Conservation (phyloP, 2,113 vertebrate species). For the Peucedramus taeniatus region DNA sequence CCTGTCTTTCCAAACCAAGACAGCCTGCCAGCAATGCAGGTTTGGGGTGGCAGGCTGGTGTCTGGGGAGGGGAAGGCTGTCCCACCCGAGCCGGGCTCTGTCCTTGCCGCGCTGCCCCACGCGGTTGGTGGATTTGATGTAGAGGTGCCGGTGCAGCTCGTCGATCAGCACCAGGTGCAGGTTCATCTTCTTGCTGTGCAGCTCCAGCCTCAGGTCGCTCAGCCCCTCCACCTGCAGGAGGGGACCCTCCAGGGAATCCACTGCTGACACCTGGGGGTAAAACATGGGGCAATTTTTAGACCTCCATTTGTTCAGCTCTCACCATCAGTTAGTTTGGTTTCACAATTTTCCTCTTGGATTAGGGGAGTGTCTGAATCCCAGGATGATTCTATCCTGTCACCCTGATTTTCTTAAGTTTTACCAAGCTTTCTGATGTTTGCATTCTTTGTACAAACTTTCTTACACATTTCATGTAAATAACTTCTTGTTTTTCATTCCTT, state of each 20-base stretch:
- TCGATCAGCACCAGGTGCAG: slow-evolving; percentile 95
- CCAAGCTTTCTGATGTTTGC: too few relatives aligned
- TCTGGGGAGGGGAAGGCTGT: fast-evolving
- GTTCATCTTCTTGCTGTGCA: slow-evolving; percentile 98
- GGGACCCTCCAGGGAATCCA: slow-evolving; percentile 89
- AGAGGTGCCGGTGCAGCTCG: slow-evolving; percentile 93
- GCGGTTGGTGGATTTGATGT: slow-evolving; percentile 93
- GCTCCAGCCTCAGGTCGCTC: slow-evolving; percentile 91
- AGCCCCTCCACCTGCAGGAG: slow-evolving; percentile 94
- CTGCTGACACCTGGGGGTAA: slow-evolving; percentile 85
- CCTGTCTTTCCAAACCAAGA: neutral
- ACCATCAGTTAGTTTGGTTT: fast-evolving
- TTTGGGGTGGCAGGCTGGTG: neutral
- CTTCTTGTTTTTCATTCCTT: too few relatives aligned
- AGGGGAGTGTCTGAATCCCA: neutral
- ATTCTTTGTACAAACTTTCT: too few relatives aligned
- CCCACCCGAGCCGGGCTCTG: slow-evolving; percentile 71
- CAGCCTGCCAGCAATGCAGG: neutral
- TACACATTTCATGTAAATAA: too few relatives aligned
- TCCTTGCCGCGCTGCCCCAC: slow-evolving; percentile 84
- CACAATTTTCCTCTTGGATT: neutral
- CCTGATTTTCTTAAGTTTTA: too few relatives aligned
- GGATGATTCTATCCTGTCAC: neutral
- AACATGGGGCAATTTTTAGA: neutral
- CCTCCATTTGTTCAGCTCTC: fast-evolving